A percentile compares a stretch with the other conserved stretches of the same genome.
These are phyloP conservation scores for Tragulus kanchil DNA, from an alignment of 2,113 vertebrate species.

Conservation along the genomic window DNA sequence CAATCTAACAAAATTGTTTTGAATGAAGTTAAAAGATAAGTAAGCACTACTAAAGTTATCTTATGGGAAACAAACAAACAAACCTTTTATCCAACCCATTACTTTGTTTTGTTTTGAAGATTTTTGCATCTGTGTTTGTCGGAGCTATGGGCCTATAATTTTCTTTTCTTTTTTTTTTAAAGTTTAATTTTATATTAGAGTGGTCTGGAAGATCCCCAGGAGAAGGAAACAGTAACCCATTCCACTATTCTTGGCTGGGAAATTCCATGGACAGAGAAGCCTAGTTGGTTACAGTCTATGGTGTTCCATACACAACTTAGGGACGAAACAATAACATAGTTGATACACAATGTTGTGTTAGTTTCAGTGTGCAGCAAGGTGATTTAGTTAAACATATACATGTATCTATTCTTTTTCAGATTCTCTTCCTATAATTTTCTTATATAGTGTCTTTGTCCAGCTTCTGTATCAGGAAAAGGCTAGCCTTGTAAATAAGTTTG, in stretches of 20 bases:
- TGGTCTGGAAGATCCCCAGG: neutral
- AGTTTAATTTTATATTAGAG: too few species aligned
- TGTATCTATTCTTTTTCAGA: neutral
- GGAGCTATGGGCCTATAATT: neutral
- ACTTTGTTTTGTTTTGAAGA: neutral
- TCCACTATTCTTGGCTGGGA: neutral
- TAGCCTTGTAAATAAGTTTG: neutral
- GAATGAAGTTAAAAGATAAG: too few species aligned
- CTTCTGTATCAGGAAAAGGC: neutral
- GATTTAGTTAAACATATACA: neutral
- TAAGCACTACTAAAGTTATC: too few species aligned
- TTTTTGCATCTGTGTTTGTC: slow-evolving; percentile 20
- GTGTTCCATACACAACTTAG: too few species aligned
- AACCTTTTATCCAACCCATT: too few species aligned
- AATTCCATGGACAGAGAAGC: neutral
- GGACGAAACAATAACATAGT: too few species aligned
- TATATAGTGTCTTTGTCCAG: neutral
- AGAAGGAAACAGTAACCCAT: neutral
- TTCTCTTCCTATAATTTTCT: neutral
- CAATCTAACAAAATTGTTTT: too few species aligned
- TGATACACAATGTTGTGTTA: too few species aligned
- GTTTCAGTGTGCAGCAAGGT: too few species aligned
- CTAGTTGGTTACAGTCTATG: neutral
- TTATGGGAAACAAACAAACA: too few species aligned
- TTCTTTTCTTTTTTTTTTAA: too few species aligned